Base-by-base conservation (phyloP, 2,113 vertebrate genomes). In the Strix aluco region DNA sequence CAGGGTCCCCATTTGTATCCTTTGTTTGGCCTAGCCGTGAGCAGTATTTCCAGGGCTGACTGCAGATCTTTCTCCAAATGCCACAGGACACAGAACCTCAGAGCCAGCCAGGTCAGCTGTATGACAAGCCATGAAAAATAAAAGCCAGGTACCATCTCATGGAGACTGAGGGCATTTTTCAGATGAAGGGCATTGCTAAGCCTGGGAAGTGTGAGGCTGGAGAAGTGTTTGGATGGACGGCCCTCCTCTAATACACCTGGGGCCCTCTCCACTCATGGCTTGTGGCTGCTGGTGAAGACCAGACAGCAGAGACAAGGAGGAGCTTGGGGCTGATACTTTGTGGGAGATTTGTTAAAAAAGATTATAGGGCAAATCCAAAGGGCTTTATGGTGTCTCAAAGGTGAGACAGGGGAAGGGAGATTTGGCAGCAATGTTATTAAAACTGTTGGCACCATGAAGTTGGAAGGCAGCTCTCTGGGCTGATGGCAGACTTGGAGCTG, bases 1-100 rank as follows among this genome's bases (percentile, higher is more conserved):
- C 29, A 47, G 5, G 3, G 29, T 40, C 16, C 25, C 13, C 17
- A 0, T 40, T 40, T 44, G 21, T 55, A 19, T 27, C 58, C 36
- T 57, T 80, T 1, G 1, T 52, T 42, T 78, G 46, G 49, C 49
- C 59, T 19, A n/a, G 16, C 22, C 0, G 0, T 38, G 30, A 79
- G 21, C 36, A 34, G 14, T 21, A 23, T 59, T 80, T 90, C 52
- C 11, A 22, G 15, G 40, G 34, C 11, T 57, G 25, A n/a, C n/a
- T 38, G 20, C 44, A 27, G 17, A 20, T 32, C 18, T 80, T 67
- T 29, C 42, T 71, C 13, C 18, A 13, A 30, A 38, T 19, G 22
- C 52, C 19, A 6, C 0, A 0, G 15, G 42, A 34, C 2, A 9
- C 11, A 47, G 47, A 75, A 69, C 44, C 29, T 36, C 58, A n/a